Base-by-base conservation (phyloP, 2,113 vertebrate species). In the Antigone vipio region DNA sequence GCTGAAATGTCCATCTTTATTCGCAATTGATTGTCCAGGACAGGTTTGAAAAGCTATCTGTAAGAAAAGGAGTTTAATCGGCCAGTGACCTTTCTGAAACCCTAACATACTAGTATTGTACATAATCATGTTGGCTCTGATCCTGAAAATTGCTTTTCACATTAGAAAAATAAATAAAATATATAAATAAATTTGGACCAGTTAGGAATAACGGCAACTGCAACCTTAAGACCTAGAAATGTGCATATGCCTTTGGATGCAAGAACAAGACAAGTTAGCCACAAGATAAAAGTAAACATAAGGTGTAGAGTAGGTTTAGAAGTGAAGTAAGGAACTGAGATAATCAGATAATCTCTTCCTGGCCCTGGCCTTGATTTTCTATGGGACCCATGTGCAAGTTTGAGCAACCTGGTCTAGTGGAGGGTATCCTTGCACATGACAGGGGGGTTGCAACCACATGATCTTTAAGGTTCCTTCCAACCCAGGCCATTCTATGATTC, bases 361-460 rank as follows among this genome's bases (percentile, higher is more conserved):
- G 26, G 35, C 42, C 44, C 42, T 6, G 8, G 34, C 38, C 35
- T 45, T 53, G 16, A 50, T 76, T 50, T 93, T 66, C 75, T 40
- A 29, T 34, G 42, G 45, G 30, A 53, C 27, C 8, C 13, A 76
- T 0, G 0, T 2, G 0, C 62, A 91, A 64, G 23, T 58, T 26
- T 29, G 52, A 29, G 52, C 26, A 29, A 53, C 52, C 52, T 53
- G 52, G 26, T 53, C 52, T 53, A 53, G 14, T 29, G 52, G 15
- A 53, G 52, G 9, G 26, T 16, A 15, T 53, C 52, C 52, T 26
- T 27, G 52, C 27, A 27, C 26, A 53, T 15, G 27, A 26, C 52
- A 53, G 52, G 26, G 15, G 52, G 15, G 52, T 29, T 53, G 26
- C 26, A 53, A 29, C 52, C 15, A 53, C 24, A 29, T 53, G 52